A percentile compares a stretch with the other conserved stretches of the same genome.
These are phyloP conservation scores for Tetrapedia diversipes DNA, from an alignment of 2,888 invertebrate genomes.

Conservation along the genomic window DNA sequence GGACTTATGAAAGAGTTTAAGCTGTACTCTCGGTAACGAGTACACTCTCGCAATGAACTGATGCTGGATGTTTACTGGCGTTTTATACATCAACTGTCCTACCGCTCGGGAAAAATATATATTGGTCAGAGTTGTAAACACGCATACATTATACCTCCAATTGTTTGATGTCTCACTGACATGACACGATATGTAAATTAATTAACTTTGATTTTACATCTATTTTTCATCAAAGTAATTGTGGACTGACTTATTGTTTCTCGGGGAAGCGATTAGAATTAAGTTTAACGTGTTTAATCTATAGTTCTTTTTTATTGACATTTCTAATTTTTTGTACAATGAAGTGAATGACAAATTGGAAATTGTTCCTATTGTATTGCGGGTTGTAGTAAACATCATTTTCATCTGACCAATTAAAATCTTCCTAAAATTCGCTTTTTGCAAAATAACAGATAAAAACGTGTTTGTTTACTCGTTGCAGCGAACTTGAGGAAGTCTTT, in stretches of 20 bases:
- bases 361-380: neutral
- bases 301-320: too few relatives aligned
- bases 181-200: too few relatives aligned
- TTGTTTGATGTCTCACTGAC: neutral
- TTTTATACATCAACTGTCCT: conserved; percentile 75
- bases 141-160: neutral
- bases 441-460: neutral
- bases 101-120: conserved; percentile 65
- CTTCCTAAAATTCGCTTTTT: neutral
- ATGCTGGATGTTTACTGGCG: conserved; percentile 72
- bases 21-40: conserved; percentile 39
- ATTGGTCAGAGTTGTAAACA: conserved; percentile 28
- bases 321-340: neutral
- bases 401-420: neutral
- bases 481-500: conserved; percentile 59
- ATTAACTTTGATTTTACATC: neutral
- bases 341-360: neutral
- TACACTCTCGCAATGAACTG: conserved; percentile 68
- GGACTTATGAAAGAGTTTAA: conserved; percentile 13
- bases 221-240: neutral
- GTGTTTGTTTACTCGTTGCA: conserved; percentile 16
- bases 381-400: conserved; percentile 1
- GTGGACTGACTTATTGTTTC: too few relatives aligned
- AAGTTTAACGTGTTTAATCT: neutral
- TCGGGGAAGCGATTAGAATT: neutral